A percentile compares a stretch with the other conserved stretches of the same genome.
These are phyloP conservation scores for Littorina saxatilis DNA, from an alignment of 1,140 invertebrate species.

Conservation along the genomic window DNA sequence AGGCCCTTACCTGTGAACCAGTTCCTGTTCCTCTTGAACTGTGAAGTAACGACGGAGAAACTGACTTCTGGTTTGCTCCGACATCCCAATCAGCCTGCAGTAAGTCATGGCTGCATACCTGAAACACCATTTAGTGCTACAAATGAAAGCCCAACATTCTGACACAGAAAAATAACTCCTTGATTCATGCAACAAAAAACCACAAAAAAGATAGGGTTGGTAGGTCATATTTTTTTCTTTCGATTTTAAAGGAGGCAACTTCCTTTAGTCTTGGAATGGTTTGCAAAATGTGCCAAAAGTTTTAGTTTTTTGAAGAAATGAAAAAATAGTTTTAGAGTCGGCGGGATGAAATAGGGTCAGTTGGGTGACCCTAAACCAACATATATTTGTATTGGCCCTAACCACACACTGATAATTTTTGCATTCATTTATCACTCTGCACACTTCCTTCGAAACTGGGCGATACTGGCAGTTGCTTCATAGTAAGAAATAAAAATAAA, in stretches of 20 bases:
- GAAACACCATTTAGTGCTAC: constrained; percentile 28
- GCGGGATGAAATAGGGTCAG: too few species aligned
- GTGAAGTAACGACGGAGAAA: constrained; percentile 55
- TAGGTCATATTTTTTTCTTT: too few species aligned
- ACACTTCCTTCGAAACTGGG: too few species aligned
- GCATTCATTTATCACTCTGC: too few species aligned
- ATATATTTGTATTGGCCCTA: too few species aligned
- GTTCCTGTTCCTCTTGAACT: constrained; percentile 45
- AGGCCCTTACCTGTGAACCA: constrained; percentile 56
- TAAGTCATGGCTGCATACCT: constrained; percentile 62
- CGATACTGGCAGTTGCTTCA: too few species aligned
- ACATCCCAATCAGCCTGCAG: constrained; percentile 51
- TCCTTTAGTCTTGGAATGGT: background rate
- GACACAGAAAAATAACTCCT: background rate
- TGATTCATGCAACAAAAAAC: background rate
- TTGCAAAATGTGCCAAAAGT: too few species aligned
- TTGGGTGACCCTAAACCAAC: too few species aligned
- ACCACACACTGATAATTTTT: too few species aligned
- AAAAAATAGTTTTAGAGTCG: background rate
- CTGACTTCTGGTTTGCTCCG: constrained; percentile 43
- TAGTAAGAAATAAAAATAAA: too few species aligned
- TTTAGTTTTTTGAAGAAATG: too few species aligned
- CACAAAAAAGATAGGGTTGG: background rate
- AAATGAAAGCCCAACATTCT: background rate
- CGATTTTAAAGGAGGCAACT: too few species aligned